Evolutionary conservation across 1,140 invertebrate genomes (phyloP), one percentile per base, ranked within the genome.

Genomic region (Cyphomyrmex costatus): DNA sequence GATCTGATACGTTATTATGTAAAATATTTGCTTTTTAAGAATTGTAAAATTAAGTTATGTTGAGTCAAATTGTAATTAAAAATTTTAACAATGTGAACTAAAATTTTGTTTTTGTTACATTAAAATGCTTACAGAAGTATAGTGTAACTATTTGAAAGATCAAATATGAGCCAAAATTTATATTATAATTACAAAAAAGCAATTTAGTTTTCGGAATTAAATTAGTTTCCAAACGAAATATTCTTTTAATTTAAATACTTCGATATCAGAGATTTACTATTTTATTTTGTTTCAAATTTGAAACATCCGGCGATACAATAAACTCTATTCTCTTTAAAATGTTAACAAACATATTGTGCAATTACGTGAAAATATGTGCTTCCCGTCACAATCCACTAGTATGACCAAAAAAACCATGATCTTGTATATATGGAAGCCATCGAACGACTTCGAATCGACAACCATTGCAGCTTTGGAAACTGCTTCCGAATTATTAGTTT

Each of bases 401-500:
- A 65, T 16, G 19, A n/a, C 21, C n/a, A 24, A 85, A 78, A 65
- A 66, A 56, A 7, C 73, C 46, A 76, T 33, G n/a, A 85, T n/a
- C 30, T n/a, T n/a, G 10, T 65, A 85, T 66, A 78, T 84, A 84
- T 51, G 49, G 16, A 36, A 33, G 53, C 70, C 46, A 76, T 77
- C 30, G 60, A 56, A 58, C 42, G 58, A 51, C 46, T 78, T 56
- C 82, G 71, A 84, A 51, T 63, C 58, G 60, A 56, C 49, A 78
- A 85, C 27, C 56, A 73, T 83, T 30, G 27, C 58, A 63, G 21
- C 21, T 30, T 60, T 53, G 46, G 30, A n/a, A 70, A 74, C 42
- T 66, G 42, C 61, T 66, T 61, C 46, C 46, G 42, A 85, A 61
- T 85, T 65, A 88, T 85, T 85, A 86, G 61, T 87, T 51, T 65